Percentiles rank a stretch among this genome's conserved stretches.
Evolutionary conservation across 2,113 vertebrate genomes (phyloP).

Genomic region (Centropus unirufus): DNA sequence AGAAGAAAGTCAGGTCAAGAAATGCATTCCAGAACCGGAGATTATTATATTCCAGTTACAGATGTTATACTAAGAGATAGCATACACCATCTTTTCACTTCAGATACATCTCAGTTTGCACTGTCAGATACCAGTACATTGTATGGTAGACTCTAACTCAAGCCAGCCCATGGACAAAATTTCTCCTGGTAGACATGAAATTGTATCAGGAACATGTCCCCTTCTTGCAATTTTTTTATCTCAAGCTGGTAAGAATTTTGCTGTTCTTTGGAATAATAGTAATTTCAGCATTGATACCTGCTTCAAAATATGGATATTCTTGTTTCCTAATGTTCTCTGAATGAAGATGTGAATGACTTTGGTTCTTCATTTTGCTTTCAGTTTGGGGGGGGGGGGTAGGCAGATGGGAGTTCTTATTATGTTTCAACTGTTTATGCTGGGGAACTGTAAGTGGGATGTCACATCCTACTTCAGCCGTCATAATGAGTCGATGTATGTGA

Average conservation of each 20-base stretch:
- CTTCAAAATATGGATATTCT: constrained; percentile 22
- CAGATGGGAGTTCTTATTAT: constrained; percentile 59
- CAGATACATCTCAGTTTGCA: neutral
- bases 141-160: neutral
- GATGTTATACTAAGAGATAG: neutral
- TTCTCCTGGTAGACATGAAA: neutral
- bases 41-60: constrained; percentile 1
- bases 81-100: neutral
- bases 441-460: constrained; percentile 56
- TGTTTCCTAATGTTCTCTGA: constrained; percentile 2
- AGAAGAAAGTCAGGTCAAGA: constrained; percentile 46
- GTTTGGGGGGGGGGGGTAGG: neutral
- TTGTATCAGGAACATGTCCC: neutral
- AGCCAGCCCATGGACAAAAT: neutral
- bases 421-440: constrained; percentile 62
- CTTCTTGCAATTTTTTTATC: neutral
- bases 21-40: neutral
- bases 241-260: neutral
- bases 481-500: constrained; percentile 36
- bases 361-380: constrained; percentile 6
- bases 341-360: constrained; percentile 23
- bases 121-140: neutral
- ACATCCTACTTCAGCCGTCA: constrained; percentile 62
- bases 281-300: neutral
- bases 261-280: neutral